Evolutionary conservation across 2,888 invertebrate genomes (phyloP).

Genomic region (Athalia circularis): DNA sequence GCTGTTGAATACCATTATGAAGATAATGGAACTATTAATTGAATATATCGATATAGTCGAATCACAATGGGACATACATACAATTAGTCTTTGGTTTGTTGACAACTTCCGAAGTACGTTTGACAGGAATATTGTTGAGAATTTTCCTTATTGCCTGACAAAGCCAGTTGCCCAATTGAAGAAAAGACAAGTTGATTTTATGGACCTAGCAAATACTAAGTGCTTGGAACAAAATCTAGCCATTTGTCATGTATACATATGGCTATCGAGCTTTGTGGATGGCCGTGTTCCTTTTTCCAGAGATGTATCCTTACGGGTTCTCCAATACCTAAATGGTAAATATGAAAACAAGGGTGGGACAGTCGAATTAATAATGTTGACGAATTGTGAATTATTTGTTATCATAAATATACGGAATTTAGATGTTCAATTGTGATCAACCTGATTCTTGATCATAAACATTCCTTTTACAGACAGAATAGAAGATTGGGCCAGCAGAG

Average conservation of each 20-base stretch:
- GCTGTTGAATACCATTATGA: constrained; percentile 79
- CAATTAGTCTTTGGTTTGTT: constrained; percentile 74
- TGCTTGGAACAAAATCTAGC: constrained; percentile 77
- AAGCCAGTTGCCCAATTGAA: constrained; percentile 64
- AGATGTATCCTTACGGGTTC: constrained; percentile 68
- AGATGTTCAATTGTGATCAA: neutral
- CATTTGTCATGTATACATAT: constrained; percentile 72
- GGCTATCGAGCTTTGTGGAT: constrained; percentile 72
- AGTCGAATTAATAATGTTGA: constrained; percentile 30
- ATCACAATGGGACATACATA: constrained; percentile 50
- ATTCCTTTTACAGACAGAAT: constrained; percentile 58
- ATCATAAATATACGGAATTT: neutral
- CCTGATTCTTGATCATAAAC: neutral
- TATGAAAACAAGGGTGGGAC: no score
- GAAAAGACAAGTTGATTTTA: constrained; percentile 71
- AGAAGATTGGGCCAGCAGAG: constrained; percentile 58
- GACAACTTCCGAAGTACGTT: constrained; percentile 77
- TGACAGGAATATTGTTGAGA: constrained; percentile 76
- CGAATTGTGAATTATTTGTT: constrained; percentile 55
- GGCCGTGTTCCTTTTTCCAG: constrained; percentile 71
- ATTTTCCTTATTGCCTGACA: constrained; percentile 78
- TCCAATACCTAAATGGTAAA: constrained; percentile 76
- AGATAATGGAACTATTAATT: constrained; percentile 80
- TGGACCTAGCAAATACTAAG: constrained; percentile 71
- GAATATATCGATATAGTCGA: constrained; percentile 71